Evolutionary conservation across 2,797 vertebrate species (phyloP).

Genomic region (Smutsia gigantea): DNA sequence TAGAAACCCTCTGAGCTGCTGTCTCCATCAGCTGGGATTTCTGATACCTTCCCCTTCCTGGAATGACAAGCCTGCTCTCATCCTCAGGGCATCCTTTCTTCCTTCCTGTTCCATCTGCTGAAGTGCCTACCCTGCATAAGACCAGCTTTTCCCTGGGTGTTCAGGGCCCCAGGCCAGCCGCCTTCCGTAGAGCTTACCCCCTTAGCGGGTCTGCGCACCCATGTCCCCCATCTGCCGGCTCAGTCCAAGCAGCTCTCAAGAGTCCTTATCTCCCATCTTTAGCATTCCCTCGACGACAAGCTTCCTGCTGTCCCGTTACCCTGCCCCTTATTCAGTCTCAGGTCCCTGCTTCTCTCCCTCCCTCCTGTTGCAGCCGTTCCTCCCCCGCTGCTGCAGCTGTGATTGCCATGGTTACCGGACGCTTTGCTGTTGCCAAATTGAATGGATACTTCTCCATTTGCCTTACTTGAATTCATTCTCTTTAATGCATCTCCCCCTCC

Average conservation of each 20-base stretch:
- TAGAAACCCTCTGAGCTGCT: background rate
- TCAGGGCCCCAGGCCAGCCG: background rate
- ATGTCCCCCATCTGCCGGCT: fast-evolving
- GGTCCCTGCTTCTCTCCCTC: background rate
- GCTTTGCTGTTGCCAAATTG: background rate
- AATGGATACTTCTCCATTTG: background rate
- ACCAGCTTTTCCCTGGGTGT: background rate
- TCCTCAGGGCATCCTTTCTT: too few relatives aligned
- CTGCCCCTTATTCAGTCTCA: background rate
- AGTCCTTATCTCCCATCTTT: fast-evolving
- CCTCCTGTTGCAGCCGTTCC: background rate
- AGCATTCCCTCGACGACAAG: fast-evolving
- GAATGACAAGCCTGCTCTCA: background rate
- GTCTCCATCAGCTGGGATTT: background rate
- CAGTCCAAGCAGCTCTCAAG: background rate
- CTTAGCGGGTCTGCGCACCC: too few relatives aligned
- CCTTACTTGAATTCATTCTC: background rate
- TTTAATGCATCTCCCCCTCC: background rate
- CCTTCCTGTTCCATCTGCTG: background rate
- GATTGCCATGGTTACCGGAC: too few relatives aligned
- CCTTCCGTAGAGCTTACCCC: background rate
- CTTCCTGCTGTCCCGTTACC: background rate
- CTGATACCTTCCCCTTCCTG: background rate
- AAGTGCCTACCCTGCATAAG: background rate
- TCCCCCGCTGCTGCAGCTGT: background rate